Conservation (phyloP, 2,888 invertebrate species). For the Chydorus sphaericus region DNA sequence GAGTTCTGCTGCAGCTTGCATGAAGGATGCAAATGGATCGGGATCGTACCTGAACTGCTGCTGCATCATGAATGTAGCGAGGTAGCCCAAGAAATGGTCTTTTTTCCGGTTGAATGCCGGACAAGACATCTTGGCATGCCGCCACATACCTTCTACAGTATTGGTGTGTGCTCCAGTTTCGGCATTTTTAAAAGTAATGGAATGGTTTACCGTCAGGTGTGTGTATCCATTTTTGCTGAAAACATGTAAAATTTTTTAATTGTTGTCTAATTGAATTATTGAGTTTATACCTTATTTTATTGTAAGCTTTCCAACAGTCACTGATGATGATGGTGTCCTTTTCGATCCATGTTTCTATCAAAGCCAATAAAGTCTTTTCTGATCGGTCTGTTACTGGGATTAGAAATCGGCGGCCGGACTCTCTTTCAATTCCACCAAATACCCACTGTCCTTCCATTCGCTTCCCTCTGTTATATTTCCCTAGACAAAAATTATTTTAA, state of each 20-base stretch:
- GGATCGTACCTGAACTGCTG: not conserved
- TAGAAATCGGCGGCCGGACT: constrained; percentile 17
- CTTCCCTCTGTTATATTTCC: constrained; percentile 17
- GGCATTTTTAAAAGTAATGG: constrained; percentile 15
- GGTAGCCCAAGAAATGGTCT: not conserved
- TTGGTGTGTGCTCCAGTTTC: constrained; percentile 17
- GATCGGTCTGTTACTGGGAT: constrained; percentile 15
- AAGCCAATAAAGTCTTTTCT: constrained; percentile 16
- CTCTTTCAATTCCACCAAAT: constrained; percentile 19
- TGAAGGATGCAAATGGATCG: too few species aligned
- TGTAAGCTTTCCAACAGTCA: constrained; percentile 18
- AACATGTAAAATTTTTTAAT: too few species aligned
- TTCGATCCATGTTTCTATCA: constrained; percentile 18
- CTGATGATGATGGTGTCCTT: constrained; percentile 19
- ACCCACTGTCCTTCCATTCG: constrained; percentile 20
- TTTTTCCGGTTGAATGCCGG: not conserved
- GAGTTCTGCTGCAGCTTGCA: too few species aligned
- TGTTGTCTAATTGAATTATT: too few species aligned
- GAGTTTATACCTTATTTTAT: constrained; percentile 6
- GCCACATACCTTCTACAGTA: not conserved
- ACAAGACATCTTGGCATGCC: not conserved
- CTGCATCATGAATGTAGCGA: not conserved
- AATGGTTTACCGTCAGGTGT: constrained; percentile 20
- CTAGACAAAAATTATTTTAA: not conserved
- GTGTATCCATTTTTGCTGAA: constrained; percentile 16